Evolutionary conservation across 2,797 vertebrate genomes (phyloP).

Genomic region (Sebastes aleutianus): DNA sequence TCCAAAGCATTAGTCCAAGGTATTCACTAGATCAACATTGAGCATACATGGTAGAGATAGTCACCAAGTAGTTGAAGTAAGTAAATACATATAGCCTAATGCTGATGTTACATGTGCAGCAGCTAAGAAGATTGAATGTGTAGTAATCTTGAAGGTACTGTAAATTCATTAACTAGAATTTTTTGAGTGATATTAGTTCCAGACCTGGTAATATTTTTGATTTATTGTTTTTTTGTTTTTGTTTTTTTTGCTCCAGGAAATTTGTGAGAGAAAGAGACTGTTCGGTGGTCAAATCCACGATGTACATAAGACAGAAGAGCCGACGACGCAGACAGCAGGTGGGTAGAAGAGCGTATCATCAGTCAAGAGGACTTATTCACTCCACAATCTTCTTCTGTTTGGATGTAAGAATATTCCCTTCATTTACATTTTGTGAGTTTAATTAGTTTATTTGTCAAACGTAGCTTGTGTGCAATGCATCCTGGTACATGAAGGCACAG

Average conservation of each 20-base stretch:
- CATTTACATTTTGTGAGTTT: background rate
- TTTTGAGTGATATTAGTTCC: too few relatives aligned
- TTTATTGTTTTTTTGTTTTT: background rate
- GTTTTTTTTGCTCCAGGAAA: background rate
- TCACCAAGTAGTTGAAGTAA: background rate
- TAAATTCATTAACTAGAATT: background rate
- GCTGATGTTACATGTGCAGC: background rate
- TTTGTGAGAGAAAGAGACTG: too few relatives aligned
- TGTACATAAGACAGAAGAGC: too few relatives aligned
- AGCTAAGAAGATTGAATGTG: too few relatives aligned
- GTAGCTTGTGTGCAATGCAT: background rate
- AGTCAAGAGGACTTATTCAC: background rate
- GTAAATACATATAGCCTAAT: background rate
- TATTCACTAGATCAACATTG: background rate
- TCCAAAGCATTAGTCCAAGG: background rate
- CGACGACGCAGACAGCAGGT: too few relatives aligned
- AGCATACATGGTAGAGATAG: background rate
- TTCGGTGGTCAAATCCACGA: too few relatives aligned
- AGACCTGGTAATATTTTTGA: background rate
- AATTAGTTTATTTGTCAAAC: background rate
- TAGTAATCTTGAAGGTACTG: background rate
- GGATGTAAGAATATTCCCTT: background rate
- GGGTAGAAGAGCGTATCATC: background rate
- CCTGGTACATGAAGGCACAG: background rate
- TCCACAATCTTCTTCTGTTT: background rate